Evolutionary conservation across 2,113 vertebrate species (phyloP), one percentile per base, ranked within the genome.

Genomic region (Artemisiospiza belli): DNA sequence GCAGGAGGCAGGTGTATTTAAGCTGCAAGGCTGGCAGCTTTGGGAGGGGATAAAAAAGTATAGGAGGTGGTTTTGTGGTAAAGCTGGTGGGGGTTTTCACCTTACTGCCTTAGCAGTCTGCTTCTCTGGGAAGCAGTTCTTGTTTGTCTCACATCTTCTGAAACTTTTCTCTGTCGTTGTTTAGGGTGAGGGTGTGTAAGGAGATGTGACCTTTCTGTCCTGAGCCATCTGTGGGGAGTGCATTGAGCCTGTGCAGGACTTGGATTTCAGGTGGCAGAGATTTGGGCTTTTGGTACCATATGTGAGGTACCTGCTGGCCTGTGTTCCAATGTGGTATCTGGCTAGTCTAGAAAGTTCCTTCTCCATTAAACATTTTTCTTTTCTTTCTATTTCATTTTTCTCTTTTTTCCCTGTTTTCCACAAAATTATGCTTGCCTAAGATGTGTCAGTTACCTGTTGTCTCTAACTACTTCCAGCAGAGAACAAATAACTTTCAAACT

Each of bases 31-130:
- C 33, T 61, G 8, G 30, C 12, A 24, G 17, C 5, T 1, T 25
- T 41, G 5, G 5, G 8, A 6, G 25, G 11, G 15, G 5, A 8
- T 15, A 51, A 27, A 9, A 15, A 8, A 30, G 6, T 16, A 43
- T 2, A 2, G 5, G 33, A 3, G 4, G 3, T 37, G 21, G 31
- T 21, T 0, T 10, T 27, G 16, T 15, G 9, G 7, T 3, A 7
- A 19, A 5, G 0, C 1, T 58, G 14, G 0, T 21, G 19, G 8
- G 0, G 2, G 1, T 0, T 4, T n/a, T 5, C 1, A 1, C 2
- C 10, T 11, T 43, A 4, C 22, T 76, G 31, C 6, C 2, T 15
- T 30, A 18, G 37, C 3, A 86, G 52, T 4, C 15, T 19, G 6
- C 4, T 25, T 23, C 10, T 18, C 24, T 72, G 47, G 43, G 47